phyloP scores from a whole-genome alignment of 2,888 invertebrate genomes.

The Electrophaes corylata region DNA sequence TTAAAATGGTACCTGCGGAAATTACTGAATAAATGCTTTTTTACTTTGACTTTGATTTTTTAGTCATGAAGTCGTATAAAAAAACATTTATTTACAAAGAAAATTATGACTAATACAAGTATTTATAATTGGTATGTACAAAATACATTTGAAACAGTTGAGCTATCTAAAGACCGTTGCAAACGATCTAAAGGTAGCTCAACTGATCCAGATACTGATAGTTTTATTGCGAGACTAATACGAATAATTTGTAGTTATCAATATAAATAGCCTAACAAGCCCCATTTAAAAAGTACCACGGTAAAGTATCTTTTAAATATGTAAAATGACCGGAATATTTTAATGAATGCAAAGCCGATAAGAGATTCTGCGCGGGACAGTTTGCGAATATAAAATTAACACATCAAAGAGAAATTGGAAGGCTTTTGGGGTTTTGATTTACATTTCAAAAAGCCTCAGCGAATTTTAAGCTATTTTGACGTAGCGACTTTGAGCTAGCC shows the following conservation, averaged over 20 bases:
- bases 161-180: too few relatives aligned
- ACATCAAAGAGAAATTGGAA: slow-evolving; percentile 74
- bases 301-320: slow-evolving; percentile 31
- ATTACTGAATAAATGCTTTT: too few relatives aligned
- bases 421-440: slow-evolving; percentile 73
- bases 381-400: slow-evolving; percentile 70
- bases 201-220: too few relatives aligned
- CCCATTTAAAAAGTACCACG: background rate
- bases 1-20: too few relatives aligned
- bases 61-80: too few relatives aligned
- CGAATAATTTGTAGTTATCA: background rate
- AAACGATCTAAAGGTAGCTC: too few relatives aligned
- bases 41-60: too few relatives aligned
- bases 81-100: too few relatives aligned
- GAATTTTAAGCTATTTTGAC: slow-evolving; percentile 48
- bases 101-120: too few relatives aligned
- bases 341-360: slow-evolving; percentile 65
- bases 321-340: slow-evolving; percentile 50
- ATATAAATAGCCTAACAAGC: background rate
- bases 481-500: slow-evolving; percentile 26
- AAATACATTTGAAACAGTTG: too few relatives aligned
- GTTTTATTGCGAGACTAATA: too few relatives aligned
- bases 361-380: slow-evolving; percentile 54
- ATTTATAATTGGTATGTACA: too few relatives aligned
- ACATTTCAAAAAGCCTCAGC: slow-evolving; percentile 74